Percentiles rank a stretch among this genome's conserved stretches.
phyloP scores from a whole-genome alignment of 2,113 vertebrate species.

The Mobula hypostoma region DNA sequence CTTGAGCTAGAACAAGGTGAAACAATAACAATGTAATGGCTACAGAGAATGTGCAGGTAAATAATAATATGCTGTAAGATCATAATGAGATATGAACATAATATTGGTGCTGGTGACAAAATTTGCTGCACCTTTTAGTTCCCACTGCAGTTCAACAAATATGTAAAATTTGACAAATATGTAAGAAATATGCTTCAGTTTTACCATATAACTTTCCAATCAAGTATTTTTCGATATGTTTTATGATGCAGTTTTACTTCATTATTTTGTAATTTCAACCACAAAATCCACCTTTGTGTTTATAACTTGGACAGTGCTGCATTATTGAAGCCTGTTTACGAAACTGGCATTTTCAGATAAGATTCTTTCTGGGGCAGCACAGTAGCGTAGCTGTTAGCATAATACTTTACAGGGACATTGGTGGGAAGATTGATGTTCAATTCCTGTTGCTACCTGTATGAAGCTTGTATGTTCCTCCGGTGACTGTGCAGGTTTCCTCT shows the following conservation, averaged over 20 bases:
- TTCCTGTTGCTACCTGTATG: no score
- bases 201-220: not conserved
- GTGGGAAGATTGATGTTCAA: no score
- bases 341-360: not conserved
- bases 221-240: not conserved
- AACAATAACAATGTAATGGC: no score
- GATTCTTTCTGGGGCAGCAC: not conserved
- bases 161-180: not conserved
- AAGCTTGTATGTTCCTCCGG: no score
- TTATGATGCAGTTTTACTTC: not conserved
- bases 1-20: no score
- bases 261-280: not conserved
- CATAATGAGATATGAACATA: not conserved
- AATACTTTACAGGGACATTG: no score
- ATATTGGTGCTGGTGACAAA: not conserved
- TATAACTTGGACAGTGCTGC: not conserved
- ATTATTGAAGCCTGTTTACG: not conserved
- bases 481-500: no score
- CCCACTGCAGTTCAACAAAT: not conserved
- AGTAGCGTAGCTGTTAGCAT: no score
- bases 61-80: no score
- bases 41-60: no score
- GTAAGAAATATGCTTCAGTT: not conserved
- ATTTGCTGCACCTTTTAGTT: not conserved
- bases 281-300: not conserved